These are phyloP conservation scores for Bufo bufo DNA, from an alignment of 2,113 vertebrate species.

Conservation along the genomic window DNA sequence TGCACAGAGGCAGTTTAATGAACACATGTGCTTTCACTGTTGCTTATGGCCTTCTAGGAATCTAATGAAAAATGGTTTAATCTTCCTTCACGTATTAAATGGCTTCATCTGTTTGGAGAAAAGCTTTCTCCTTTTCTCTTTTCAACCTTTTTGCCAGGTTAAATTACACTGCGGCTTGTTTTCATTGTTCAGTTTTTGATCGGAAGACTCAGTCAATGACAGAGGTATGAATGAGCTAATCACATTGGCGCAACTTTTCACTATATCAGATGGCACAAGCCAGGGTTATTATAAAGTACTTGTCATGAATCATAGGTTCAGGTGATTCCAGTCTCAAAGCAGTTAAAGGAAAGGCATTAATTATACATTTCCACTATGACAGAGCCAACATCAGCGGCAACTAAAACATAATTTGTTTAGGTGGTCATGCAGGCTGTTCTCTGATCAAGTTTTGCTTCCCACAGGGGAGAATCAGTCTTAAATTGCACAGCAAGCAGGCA, in stretches of 20 bases:
- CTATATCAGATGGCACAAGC: constrained; percentile 48
- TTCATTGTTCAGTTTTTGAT: constrained; percentile 61
- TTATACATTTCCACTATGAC: constrained; percentile 76
- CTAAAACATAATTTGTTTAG: constrained; percentile 76
- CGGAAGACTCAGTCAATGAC: constrained; percentile 58
- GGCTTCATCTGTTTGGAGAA: constrained; percentile 60
- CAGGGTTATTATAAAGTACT: constrained; percentile 59
- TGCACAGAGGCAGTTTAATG: constrained; percentile 65
- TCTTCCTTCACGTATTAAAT: constrained; percentile 64
- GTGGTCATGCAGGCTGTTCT: constrained; percentile 71
- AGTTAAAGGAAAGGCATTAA: constrained; percentile 71
- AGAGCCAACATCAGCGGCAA: constrained; percentile 72
- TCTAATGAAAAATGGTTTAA: constrained; percentile 65
- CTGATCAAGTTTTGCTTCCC: constrained; percentile 75
- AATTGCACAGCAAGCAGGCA: constrained; percentile 74
- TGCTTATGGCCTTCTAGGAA: constrained; percentile 64
- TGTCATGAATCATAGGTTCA: constrained; percentile 66
- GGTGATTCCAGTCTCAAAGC: constrained; percentile 68
- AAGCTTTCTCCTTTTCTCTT: constrained; percentile 53
- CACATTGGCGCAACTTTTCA: constrained; percentile 20
- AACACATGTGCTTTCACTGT: constrained; percentile 68
- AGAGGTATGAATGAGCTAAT: constrained; percentile 55
- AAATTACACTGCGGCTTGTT: constrained; percentile 60
- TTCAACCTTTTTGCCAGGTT: constrained; percentile 52
- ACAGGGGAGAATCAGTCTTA: constrained; percentile 74